Evolutionary conservation across 1,140 invertebrate genomes (phyloP).

Genomic region (Diabrotica undecimpunctata): DNA sequence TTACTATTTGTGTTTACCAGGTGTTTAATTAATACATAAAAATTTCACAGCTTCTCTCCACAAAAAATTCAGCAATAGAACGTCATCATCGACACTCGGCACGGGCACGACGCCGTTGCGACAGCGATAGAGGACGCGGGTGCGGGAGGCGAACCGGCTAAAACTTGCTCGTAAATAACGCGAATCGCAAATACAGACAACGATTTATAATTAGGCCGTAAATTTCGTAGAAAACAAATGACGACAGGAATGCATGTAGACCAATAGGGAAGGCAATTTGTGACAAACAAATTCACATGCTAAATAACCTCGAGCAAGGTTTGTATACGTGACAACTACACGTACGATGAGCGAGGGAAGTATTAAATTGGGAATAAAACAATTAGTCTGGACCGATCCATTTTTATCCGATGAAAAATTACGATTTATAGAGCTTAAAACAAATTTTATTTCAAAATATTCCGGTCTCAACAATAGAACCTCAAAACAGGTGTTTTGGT

Average conservation of each 20-base stretch:
- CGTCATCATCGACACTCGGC: too few species aligned
- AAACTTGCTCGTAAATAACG: slow-evolving; percentile 20
- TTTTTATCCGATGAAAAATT: slow-evolving; percentile 4
- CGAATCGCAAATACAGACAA: slow-evolving; percentile 32
- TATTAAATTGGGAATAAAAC: slow-evolving; percentile 16
- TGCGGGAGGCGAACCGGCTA: background rate
- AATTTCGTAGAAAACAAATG: slow-evolving; percentile 44
- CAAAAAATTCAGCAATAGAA: too few species aligned
- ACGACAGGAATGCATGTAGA: slow-evolving; percentile 46
- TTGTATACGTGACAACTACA: slow-evolving; percentile 23
- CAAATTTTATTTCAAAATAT: background rate
- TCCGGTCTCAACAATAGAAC: background rate
- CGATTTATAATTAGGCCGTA: slow-evolving; percentile 46
- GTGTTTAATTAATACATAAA: too few species aligned
- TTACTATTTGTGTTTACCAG: too few species aligned
- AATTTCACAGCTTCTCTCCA: too few species aligned
- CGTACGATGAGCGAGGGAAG: background rate
- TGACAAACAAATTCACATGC: slow-evolving; percentile 44
- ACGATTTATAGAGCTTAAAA: background rate
- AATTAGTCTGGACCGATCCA: slow-evolving; percentile 7
- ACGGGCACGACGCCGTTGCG: too few species aligned
- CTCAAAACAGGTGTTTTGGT: background rate
- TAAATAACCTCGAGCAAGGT: slow-evolving; percentile 35
- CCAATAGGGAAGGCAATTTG: slow-evolving; percentile 46
- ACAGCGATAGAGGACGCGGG: too few species aligned